These are phyloP conservation scores for Leptodirus hochenwartii DNA, from an alignment of 2,888 invertebrate genomes.

Conservation along the genomic window DNA sequence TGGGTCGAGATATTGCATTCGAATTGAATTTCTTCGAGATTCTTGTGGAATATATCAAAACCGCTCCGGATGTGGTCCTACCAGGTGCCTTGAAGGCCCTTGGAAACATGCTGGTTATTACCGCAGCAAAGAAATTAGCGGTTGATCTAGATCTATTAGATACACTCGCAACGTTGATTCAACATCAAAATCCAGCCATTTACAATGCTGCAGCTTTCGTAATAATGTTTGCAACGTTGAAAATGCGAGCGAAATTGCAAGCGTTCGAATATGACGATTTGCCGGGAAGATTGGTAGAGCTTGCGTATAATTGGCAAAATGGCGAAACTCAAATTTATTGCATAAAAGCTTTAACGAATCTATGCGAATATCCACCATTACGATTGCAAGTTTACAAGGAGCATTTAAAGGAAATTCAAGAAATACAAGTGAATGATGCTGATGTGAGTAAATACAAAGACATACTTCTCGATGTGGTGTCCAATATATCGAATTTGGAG, in stretches of 20 bases:
- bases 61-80: slow-evolving; percentile 6
- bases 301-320: slow-evolving; percentile 12
- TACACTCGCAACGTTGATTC: slow-evolving; percentile 4
- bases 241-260: slow-evolving; percentile 19
- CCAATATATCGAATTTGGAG: no score
- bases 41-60: slow-evolving; percentile 16
- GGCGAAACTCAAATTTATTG: no score
- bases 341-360: no score
- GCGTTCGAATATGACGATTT: slow-evolving; percentile 18
- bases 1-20: slow-evolving; percentile 23
- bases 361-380: no score
- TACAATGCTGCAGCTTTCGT: slow-evolving; percentile 20
- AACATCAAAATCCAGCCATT: slow-evolving; percentile 15
- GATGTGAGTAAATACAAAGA: no score
- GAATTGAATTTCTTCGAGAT: slow-evolving; percentile 22
- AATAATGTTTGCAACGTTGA: slow-evolving; percentile 23
- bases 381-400: no score
- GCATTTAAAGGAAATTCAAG: no score
- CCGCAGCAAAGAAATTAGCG: background rate
- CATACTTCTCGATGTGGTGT: no score
- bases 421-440: no score
- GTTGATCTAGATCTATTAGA: slow-evolving; percentile 6
- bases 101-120: slow-evolving; percentile 1
- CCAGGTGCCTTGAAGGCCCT: background rate
- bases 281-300: slow-evolving; percentile 17